A percentile compares a stretch with the other conserved stretches of the same genome.
Evolutionary conservation across 2,888 invertebrate genomes (phyloP).

Genomic region (Polyommatus iphigenia): DNA sequence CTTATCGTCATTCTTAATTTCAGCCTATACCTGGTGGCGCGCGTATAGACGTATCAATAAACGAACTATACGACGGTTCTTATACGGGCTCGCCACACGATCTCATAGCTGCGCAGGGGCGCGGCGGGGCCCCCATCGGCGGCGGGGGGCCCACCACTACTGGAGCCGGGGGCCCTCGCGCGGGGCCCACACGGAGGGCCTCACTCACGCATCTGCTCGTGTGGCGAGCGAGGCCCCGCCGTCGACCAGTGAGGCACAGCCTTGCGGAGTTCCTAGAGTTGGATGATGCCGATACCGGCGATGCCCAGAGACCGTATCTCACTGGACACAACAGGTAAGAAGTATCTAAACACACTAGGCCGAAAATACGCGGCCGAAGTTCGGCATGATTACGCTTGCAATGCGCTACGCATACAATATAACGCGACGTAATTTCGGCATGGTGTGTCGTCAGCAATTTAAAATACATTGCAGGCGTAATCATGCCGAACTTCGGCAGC

Average conservation of each 20-base stretch:
- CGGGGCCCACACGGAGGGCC: slow-evolving; percentile 90
- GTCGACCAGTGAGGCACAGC: slow-evolving; percentile 86
- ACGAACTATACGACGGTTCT: slow-evolving; percentile 96
- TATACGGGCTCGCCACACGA: slow-evolving; percentile 96
- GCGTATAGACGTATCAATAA: slow-evolving; percentile 96
- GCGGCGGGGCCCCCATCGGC: slow-evolving; percentile 78
- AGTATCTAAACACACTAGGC: too few species aligned
- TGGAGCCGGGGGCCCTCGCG: slow-evolving; percentile 77
- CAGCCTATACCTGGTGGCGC: slow-evolving; percentile 89
- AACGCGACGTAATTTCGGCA: too few species aligned
- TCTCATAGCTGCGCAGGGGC: slow-evolving; percentile 88
- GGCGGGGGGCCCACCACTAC: not conserved
- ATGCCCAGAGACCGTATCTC: slow-evolving; percentile 92
- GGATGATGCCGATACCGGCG: slow-evolving; percentile 88
- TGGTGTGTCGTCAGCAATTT: too few species aligned
- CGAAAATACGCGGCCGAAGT: too few species aligned
- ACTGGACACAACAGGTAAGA: slow-evolving; percentile 91
- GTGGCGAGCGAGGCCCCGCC: slow-evolving; percentile 83
- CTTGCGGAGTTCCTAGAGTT: slow-evolving; percentile 93
- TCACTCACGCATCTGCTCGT: slow-evolving; percentile 79
- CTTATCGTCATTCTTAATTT: not conserved
- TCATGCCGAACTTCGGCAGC: too few species aligned
- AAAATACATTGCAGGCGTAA: too few species aligned
- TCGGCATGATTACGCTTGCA: too few species aligned
- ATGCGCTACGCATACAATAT: too few species aligned